phyloP scores from a whole-genome alignment of 2,797 vertebrate genomes.

The Rhabdophis nuchalis region DNA sequence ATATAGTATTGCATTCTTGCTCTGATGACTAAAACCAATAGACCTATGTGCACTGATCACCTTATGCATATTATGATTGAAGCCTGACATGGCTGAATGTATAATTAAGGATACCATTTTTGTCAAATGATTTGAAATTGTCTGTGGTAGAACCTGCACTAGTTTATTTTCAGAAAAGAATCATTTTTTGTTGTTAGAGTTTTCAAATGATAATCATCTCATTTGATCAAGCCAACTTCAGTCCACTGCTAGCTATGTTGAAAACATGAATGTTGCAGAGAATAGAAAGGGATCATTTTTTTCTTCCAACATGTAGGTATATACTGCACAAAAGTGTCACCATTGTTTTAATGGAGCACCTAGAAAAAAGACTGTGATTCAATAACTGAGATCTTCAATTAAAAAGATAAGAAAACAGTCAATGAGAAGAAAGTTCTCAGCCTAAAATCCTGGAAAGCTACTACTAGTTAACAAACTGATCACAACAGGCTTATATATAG shows the following conservation, averaged over 20 bases:
- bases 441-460: neutral
- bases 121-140: neutral
- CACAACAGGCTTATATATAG: neutral
- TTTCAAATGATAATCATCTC: neutral
- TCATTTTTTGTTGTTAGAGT: neutral
- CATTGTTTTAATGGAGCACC: neutral
- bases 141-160: neutral
- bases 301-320: neutral
- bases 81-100: neutral
- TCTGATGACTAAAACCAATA: neutral
- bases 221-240: neutral
- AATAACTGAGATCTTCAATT: neutral
- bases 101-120: neutral
- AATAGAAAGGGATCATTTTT: neutral
- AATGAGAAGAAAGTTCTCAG: neutral
- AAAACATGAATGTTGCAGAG: neutral
- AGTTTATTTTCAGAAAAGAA: neutral
- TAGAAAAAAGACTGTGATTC: neutral
- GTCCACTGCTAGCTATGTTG: neutral
- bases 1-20: neutral
- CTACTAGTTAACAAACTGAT: neutral
- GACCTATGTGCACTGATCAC: neutral
- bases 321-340: neutral
- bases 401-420: neutral
- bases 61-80: neutral